Base-by-base conservation (phyloP, 2,113 vertebrate species). In the Serinus canaria region DNA sequence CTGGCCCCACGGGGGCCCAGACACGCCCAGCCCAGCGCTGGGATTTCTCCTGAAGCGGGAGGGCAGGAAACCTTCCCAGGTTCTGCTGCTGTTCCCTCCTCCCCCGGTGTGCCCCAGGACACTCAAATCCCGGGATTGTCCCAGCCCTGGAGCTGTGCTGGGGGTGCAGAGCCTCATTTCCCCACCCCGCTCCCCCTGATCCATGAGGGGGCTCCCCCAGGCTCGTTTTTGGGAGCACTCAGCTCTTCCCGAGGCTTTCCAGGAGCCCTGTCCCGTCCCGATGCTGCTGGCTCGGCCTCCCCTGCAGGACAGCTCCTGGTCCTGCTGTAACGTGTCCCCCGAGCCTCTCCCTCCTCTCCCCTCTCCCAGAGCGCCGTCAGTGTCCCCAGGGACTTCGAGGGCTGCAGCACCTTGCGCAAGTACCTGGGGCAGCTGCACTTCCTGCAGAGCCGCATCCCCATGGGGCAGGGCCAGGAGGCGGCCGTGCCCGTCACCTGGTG, bases 361-460 rank as follows among this genome's bases (percentile, higher is more conserved):
- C 11, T 15, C 50, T 11, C 50, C 15, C 87, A 99, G 98, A 98
- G 80, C 3, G 98, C 99, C 0, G 98, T 99, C 68, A 99, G 98
- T 1, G 99, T 99, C 9, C 99, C 99, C 7, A 95, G 99, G 83
- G 99, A 99, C 89, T 99, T 99, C 3, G 99, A 99, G 95, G 99
- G 99, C 84, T 99, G 99, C 98, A 99, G 99, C 94, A 99, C 98
- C 0, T 91, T 99, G 85, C 98, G 99, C 89, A 99, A 99, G 52
- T 99, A 99, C 97, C 99, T 99, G 0, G 99, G 99, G 6, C 99
- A 99, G 84, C 98, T 99, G 73, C 99, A 99, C 93, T 99, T 99
- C 97, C 98, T 99, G 94, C 99, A 99, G 98, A 99, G 99, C 95
- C 98, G 99, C 7, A 98, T 99, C 4, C 99, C 99, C 52, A 98